Base-by-base conservation (phyloP, 2,888 invertebrate species). In the Amphipyra tragopoginis region DNA sequence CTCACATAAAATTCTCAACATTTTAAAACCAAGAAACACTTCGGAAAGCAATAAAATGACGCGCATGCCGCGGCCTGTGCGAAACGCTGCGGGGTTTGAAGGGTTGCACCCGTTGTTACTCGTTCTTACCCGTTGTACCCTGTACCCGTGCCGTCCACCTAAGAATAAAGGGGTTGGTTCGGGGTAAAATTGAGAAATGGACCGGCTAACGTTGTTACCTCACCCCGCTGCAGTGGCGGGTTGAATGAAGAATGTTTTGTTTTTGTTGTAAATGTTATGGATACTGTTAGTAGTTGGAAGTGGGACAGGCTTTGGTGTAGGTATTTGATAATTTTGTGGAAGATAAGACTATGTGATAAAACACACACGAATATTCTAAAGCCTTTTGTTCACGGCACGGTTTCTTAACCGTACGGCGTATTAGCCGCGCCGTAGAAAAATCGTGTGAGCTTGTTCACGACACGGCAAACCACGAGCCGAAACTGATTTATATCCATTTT, bases 111-210 rank as follows among this genome's bases (percentile, higher is more conserved):
- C 86, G 86, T 88, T 87, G 88, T 21, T 21, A 21, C 21, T 3
- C 21, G 21, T 21, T 21, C 21, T 21, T 21, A 21, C 21, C 21
- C 21, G 21, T 21, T 21, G 88, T 49, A 55, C 63, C 59, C 36
- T 33, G 50, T 55, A 64, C 64, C 45, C 56, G 80, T 9, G 7
- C 36, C 89, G 90, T 89, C 91, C 91, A 89, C 61, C 89, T 88
- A 83, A 83, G 87, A 87, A 86, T 85, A 86, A 88, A 87, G 86
- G 91, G 91, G 90, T 87, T 77, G 81, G 80, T 69, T 79, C 83
- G 62, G 83, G 87, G 86, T 84, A 87, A 93, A 94, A 94, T 94
- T 94, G 94, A 94, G 94, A 94, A 95, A 95, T 95, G 94, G 93
- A 92, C 94, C 94, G 93, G 91, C 88, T 95, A 95, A 95, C 93